Evolutionary conservation across 2,113 vertebrate genomes (phyloP).

Genomic region (Blennius ocellaris): DNA sequence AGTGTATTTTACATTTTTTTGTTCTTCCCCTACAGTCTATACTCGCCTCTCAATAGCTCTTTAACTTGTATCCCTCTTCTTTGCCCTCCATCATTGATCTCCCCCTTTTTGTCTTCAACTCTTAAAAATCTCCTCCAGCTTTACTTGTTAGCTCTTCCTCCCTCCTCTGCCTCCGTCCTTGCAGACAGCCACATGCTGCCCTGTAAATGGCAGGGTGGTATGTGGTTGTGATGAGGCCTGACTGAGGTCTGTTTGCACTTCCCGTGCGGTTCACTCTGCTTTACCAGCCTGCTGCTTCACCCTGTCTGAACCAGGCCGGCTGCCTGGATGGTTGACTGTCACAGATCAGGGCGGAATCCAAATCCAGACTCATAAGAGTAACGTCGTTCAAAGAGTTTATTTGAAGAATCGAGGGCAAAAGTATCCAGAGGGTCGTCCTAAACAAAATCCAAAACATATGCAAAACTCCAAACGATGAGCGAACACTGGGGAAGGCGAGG

Average conservation of each 20-base stretch:
- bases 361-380: no score
- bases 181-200: constrained; percentile 47
- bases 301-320: constrained; percentile 54
- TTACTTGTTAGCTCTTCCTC: background rate
- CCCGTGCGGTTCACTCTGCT: constrained; percentile 62
- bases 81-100: background rate
- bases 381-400: constrained; percentile 47
- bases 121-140: no score
- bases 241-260: constrained; percentile 69
- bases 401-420: constrained; percentile 25
- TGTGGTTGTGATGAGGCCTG: constrained; percentile 70
- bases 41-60: constrained; percentile 10
- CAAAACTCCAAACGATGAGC: no score
- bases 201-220: constrained; percentile 57
- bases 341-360: no score
- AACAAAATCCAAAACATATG: no score
- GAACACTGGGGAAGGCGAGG: no score
- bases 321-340: constrained; percentile 36
- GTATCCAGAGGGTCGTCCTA: no score
- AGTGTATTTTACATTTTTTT: background rate
- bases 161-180: constrained; percentile 1
- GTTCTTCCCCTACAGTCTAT: background rate
- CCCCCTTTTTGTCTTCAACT: background rate
- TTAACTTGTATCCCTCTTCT: background rate
- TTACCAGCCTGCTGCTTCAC: constrained; percentile 57